These are phyloP conservation scores for Drosophila baimaii DNA, from an alignment of 1,140 invertebrate species.

Conservation along the genomic window DNA sequence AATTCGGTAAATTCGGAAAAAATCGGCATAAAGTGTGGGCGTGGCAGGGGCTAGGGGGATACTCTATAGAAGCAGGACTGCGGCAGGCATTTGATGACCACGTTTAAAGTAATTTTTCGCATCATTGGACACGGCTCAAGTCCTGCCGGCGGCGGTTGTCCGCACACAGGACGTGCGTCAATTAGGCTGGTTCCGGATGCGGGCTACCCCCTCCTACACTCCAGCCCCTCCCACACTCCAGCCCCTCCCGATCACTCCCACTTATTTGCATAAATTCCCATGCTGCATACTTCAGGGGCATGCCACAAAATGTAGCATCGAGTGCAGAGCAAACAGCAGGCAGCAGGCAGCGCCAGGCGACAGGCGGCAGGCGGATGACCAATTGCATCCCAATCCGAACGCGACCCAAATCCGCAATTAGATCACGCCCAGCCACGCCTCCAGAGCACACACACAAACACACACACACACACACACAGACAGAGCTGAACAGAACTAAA, in stretches of 20 bases:
- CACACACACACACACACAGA: neutral
- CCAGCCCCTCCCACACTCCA: neutral
- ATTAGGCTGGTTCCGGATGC: conserved; percentile 37
- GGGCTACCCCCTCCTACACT: neutral
- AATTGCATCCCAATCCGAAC: conserved; percentile 34
- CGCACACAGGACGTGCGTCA: conserved; percentile 62
- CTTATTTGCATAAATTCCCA: conserved; percentile 37
- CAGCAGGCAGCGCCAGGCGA: neutral
- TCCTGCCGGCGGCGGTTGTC: conserved; percentile 6
- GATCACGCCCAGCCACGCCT: conserved; percentile 26
- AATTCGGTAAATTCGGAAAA: neutral
- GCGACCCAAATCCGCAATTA: conserved; percentile 48
- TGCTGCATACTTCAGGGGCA: conserved; percentile 9
- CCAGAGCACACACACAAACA: neutral
- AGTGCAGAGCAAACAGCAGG: conserved; percentile 29
- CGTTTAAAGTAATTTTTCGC: conserved; percentile 73
- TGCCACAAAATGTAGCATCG: conserved; percentile 17
- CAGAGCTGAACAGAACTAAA: too few relatives aligned
- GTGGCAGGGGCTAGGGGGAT: neutral
- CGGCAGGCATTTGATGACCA: conserved; percentile 8
- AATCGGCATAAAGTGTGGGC: neutral
- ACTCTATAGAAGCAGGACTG: too few relatives aligned
- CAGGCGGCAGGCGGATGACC: conserved; percentile 9
- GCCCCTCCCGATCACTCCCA: neutral
- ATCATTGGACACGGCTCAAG: conserved; percentile 68